phyloP scores from a whole-genome alignment of 2,888 invertebrate species.

The Sipha maydis region DNA sequence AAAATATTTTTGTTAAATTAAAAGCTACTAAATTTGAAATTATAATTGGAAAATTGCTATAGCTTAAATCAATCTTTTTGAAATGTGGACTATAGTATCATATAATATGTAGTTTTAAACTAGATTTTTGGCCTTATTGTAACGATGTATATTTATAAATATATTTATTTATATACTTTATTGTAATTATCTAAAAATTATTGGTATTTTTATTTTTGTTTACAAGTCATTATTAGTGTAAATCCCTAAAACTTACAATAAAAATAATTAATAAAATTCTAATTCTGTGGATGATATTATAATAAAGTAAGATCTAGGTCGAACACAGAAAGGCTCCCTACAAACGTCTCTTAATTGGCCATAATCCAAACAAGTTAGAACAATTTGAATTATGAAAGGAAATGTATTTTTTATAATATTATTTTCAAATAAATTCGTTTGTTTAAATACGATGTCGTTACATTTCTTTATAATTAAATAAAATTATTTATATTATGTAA shows the following conservation, averaged over 20 bases:
- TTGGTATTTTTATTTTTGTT: not conserved
- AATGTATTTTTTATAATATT: conserved; percentile 15
- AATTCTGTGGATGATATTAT: not conserved
- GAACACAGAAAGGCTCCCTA: not conserved
- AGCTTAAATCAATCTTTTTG: not conserved
- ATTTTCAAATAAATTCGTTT: not conserved
- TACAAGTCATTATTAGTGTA: not conserved
- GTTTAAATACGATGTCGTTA: not conserved
- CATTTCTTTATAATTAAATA: not conserved
- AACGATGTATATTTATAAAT: not conserved
- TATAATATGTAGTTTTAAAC: not conserved
- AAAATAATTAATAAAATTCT: not conserved
- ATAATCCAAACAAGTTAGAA: conserved; percentile 35
- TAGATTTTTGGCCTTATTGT: not conserved
- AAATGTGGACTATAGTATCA: not conserved
- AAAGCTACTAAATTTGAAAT: not conserved
- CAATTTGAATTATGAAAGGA: conserved; percentile 13
- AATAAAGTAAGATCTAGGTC: conserved; percentile 45
- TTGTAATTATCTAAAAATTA: not conserved
- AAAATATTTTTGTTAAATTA: not conserved
- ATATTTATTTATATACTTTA: not conserved
- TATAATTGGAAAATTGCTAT: not conserved
- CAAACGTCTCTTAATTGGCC: conserved; percentile 42
- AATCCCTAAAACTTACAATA: not conserved
- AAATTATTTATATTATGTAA: not conserved